Evolutionary conservation across 2,797 vertebrate species (phyloP).

Genomic region (Phalanger gymnotis): DNA sequence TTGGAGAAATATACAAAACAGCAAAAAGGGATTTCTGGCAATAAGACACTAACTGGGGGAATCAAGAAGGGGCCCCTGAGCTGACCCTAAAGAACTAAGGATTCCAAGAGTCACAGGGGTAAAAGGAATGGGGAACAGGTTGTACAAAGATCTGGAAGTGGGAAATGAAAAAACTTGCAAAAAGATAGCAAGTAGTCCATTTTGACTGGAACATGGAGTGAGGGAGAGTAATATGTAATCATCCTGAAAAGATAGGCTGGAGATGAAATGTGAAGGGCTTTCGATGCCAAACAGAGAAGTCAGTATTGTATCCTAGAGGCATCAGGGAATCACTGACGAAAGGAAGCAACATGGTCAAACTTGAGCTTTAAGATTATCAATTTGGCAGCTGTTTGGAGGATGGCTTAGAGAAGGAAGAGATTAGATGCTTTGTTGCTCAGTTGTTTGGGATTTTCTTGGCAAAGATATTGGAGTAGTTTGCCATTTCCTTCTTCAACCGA

Average conservation of each 20-base stretch:
- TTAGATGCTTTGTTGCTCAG: neutral
- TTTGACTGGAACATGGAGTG: neutral
- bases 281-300: neutral
- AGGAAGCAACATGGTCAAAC: neutral
- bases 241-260: neutral
- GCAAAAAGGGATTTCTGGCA: neutral
- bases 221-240: neutral
- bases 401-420: neutral
- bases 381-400: neutral
- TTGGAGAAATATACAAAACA: neutral
- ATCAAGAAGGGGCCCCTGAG: neutral
- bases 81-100: neutral
- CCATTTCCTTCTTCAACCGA: neutral
- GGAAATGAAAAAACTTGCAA: neutral
- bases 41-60: neutral
- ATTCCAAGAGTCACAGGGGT: neutral
- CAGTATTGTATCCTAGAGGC: neutral
- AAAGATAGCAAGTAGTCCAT: neutral
- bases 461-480: neutral
- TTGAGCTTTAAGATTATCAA: neutral
- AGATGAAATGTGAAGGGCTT: neutral
- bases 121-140: neutral
- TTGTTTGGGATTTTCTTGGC: neutral
- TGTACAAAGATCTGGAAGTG: neutral
- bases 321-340: neutral